Conservation (phyloP, 2,113 vertebrate species). For the Petromus typicus region DNA sequence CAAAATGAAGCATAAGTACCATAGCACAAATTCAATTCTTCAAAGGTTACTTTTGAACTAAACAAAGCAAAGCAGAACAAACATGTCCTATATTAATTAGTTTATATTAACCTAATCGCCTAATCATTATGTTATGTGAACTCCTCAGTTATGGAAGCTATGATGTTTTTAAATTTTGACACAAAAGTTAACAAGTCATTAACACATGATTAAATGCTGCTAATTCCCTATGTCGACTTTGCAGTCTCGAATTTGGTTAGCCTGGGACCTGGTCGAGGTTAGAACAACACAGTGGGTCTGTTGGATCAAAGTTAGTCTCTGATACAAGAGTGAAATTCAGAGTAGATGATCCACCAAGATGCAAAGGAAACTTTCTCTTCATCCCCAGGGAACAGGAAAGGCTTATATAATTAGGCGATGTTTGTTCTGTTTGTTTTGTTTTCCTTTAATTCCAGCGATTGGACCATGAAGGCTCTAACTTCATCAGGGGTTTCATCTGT, state of each 20-base stretch:
- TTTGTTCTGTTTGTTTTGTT: neutral
- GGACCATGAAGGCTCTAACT: neutral
- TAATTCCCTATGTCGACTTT: conserved; percentile 37
- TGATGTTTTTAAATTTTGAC: conserved; percentile 38
- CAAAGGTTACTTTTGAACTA: conserved; percentile 53
- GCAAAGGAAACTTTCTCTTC: neutral
- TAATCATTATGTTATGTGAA: neutral
- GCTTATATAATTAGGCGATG: neutral
- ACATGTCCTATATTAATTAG: conserved; percentile 28
- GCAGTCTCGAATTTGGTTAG: conserved; percentile 51
- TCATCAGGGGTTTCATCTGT: neutral
- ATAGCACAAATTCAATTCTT: neutral
- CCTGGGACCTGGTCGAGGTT: neutral
- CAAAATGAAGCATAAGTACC: neutral
- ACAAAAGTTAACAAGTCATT: conserved; percentile 36
- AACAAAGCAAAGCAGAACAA: conserved; percentile 51
- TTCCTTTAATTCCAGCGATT: neutral
- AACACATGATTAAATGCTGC: conserved; percentile 50
- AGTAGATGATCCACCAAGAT: neutral
- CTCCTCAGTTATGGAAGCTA: neutral
- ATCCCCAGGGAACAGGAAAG: neutral
- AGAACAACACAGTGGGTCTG: neutral
- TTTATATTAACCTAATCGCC: conserved; percentile 34
- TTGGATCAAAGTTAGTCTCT: neutral
- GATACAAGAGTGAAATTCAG: neutral